A percentile compares a stretch with the other conserved stretches of the same genome.
Evolutionary conservation across 1,140 invertebrate species (phyloP).

Genomic region (Melipona quadrifasciata): DNA sequence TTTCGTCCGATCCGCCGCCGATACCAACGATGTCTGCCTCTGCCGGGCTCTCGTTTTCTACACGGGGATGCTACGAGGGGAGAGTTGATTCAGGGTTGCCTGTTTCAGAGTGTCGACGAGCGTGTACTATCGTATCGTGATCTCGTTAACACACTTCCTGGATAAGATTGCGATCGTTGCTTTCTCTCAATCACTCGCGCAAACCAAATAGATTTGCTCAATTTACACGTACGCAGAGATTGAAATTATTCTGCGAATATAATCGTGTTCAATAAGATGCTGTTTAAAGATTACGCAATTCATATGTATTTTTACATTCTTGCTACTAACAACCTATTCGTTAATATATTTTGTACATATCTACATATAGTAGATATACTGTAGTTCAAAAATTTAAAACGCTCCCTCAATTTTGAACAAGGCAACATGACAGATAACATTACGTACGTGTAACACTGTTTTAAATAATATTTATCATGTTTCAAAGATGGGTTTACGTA

Average conservation of each 20-base stretch:
- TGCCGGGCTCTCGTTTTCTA: background rate
- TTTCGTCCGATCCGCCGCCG: background rate
- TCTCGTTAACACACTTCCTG: background rate
- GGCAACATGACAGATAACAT: too few species aligned
- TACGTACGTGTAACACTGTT: too few species aligned
- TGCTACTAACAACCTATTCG: fast-evolving
- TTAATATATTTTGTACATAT: background rate
- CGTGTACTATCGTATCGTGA: slow-evolving; percentile 3
- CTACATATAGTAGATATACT: too few species aligned
- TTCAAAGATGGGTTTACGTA: too few species aligned
- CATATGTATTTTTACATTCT: background rate
- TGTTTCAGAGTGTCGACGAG: background rate
- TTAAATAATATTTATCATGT: too few species aligned
- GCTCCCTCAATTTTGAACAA: too few species aligned
- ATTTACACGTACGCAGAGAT: background rate
- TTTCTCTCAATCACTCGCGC: too few species aligned
- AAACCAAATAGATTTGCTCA: too few species aligned
- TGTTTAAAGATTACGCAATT: too few species aligned
- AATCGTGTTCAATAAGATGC: background rate
- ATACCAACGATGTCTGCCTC: background rate
- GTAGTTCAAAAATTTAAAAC: too few species aligned
- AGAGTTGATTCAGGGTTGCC: background rate
- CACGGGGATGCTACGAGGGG: background rate
- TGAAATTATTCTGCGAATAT: background rate
- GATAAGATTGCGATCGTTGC: too few species aligned